A percentile compares a stretch with the other conserved stretches of the same genome.
Conservation (phyloP, 2,113 vertebrate species). For the Oryzias woworae region DNA sequence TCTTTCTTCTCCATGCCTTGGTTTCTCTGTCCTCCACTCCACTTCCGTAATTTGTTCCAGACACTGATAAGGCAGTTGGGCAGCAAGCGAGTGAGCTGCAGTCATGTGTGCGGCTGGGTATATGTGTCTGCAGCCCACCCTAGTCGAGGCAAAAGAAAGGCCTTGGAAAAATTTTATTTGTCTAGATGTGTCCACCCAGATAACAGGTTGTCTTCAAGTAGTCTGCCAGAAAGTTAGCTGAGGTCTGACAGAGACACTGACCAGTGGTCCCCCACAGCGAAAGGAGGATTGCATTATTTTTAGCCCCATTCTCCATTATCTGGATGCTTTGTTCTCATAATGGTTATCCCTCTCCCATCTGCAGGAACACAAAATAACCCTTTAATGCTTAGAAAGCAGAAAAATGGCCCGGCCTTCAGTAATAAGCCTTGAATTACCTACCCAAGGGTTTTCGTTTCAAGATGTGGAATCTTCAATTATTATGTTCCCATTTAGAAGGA, state of each 20-base stretch:
- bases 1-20: constrained; percentile 27
- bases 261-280: constrained; percentile 65
- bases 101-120: constrained; percentile 30
- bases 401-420: constrained; percentile 78
- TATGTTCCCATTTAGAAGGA: constrained; percentile 80
- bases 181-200: constrained; percentile 28
- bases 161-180: constrained; percentile 21
- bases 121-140: constrained; percentile 57
- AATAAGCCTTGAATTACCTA: constrained; percentile 84
- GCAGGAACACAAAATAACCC: constrained; percentile 81
- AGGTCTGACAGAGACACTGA: constrained; percentile 65
- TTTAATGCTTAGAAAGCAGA: constrained; percentile 83
- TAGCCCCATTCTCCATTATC: constrained; percentile 80
- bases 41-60: constrained; percentile 77
- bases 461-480: constrained; percentile 84
- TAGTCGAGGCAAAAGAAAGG: constrained; percentile 34
- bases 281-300: constrained; percentile 75
- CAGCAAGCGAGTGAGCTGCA: constrained; percentile 37
- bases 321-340: constrained; percentile 80
- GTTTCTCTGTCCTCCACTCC: constrained; percentile 56
- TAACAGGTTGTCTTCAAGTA: constrained; percentile 40
- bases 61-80: constrained; percentile 74
- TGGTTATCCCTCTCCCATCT: constrained; percentile 81
- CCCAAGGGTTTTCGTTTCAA: constrained; percentile 83
- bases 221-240: constrained; percentile 51